Conservation (phyloP, 2,888 invertebrate genomes). For the Scaptodrosophila latifasciaeformis region DNA sequence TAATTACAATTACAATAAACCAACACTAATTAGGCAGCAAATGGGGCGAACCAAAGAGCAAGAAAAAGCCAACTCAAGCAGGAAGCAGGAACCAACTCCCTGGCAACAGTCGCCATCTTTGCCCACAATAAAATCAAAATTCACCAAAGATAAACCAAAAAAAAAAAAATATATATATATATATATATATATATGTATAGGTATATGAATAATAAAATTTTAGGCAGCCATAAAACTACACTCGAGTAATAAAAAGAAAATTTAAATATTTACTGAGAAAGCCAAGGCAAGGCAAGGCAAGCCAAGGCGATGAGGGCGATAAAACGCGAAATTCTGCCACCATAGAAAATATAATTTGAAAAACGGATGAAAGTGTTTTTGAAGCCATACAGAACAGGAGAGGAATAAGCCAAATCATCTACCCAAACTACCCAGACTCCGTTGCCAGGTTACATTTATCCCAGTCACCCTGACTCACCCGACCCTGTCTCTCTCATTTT, state of each 20-base stretch:
- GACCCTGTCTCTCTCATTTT: slow-evolving; percentile 28
- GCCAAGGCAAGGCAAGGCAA: slow-evolving; percentile 4
- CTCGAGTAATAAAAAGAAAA: slow-evolving; percentile 19
- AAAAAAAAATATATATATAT: slow-evolving; percentile 26
- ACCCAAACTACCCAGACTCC: no score
- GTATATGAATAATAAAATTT: no score
- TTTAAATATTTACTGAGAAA: slow-evolving; percentile 39
- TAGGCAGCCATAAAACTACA: slow-evolving; percentile 32
- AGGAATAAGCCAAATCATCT: no score
- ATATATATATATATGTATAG: no score
- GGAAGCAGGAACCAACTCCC: no score
- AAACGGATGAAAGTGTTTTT: slow-evolving; percentile 76
- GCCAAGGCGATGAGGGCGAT: neutral
- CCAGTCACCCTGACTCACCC: slow-evolving; percentile 2
- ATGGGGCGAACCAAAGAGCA: no score
- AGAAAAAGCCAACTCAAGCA: no score
- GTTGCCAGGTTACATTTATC: neutral
- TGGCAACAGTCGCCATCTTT: no score
- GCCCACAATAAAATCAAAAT: slow-evolving; percentile 30
- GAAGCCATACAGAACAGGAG: slow-evolving; percentile 74
- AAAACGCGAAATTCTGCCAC: no score
- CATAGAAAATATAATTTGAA: slow-evolving; percentile 72
- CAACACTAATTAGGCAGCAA: slow-evolving; percentile 72
- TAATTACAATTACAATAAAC: slow-evolving; percentile 75
- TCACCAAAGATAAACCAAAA: no score